phyloP scores from a whole-genome alignment of 2,888 invertebrate species.

The Ochropacha duplaris region DNA sequence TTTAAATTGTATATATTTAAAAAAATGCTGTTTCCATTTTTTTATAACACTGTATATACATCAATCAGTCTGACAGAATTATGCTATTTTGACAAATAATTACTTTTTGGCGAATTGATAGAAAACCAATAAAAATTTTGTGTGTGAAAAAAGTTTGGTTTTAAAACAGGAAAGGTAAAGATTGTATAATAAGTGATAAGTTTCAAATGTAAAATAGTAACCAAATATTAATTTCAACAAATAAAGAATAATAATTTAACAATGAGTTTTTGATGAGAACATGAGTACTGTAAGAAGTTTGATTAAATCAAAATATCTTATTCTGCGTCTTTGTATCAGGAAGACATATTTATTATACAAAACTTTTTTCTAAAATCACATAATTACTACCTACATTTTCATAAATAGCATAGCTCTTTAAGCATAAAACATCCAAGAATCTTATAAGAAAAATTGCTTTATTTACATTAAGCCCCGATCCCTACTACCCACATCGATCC shows the following conservation, averaged over 20 bases:
- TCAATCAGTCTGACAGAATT: neutral
- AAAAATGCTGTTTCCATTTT: neutral
- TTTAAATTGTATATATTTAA: neutral
- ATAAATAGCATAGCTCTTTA: neutral
- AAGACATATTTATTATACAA: too few relatives aligned
- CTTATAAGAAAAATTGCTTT: neutral
- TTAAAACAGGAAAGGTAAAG: too few relatives aligned
- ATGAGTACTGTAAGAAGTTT: too few relatives aligned
- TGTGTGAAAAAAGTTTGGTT: neutral
- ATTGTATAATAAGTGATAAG: too few relatives aligned
- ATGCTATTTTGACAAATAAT: neutral
- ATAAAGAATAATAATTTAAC: too few relatives aligned
- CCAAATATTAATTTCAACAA: too few relatives aligned
- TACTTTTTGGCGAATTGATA: neutral
- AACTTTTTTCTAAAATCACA: too few relatives aligned
- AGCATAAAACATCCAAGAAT: neutral
- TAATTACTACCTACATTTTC: neutral
- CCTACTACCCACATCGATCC: slow-evolving; percentile 23
- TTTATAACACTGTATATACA: neutral
- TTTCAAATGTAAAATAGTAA: too few relatives aligned
- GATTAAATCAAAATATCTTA: too few relatives aligned
- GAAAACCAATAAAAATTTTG: neutral
- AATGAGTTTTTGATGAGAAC: too few relatives aligned
- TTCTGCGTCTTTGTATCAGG: too few relatives aligned
- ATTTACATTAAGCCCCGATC: slow-evolving; percentile 6